Evolutionary conservation across 2,113 vertebrate genomes (phyloP), one percentile per base, ranked within the genome.

Genomic region (Eptesicus fuscus): DNA sequence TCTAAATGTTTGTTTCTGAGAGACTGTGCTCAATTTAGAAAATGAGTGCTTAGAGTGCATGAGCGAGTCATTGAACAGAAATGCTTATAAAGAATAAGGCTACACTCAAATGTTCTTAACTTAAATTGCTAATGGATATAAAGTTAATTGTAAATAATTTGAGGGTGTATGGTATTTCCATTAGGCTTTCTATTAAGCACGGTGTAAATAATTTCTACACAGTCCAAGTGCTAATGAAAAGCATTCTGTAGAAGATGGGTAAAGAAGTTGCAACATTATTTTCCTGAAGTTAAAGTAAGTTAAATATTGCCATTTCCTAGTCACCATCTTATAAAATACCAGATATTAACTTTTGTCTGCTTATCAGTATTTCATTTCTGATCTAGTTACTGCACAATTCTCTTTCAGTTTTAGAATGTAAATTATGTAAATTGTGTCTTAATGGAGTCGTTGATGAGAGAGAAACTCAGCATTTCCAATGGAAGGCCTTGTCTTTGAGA

Each of bases 1-100:
- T 97, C 95, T 90, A 97, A 96, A 97, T 91, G 89, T 88, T 96
- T 96, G 79, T 2, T 96, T 97, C 96, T 87, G 90, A 97, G 40
- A 91, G 93, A 94, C 90, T 96, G 25, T 95, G 88, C 88, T 97
- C 82, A 78, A 51, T 93, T 91, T 95, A 96, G 96, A 90, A 98
- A 95, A 85, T 95, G 96, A 97, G 83, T 97, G 90, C 93, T 88
- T 94, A 56, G 63, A 94, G 95, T 93, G 74, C 96, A 86, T 84
- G 53, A 88, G 77, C 40, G 47, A 96, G 83, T 96, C 94, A 88
- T 16, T 90, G 73, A 91, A 92, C 95, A 96, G 59, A 97, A 97
- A 97, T 86, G 92, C 42, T 87, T 90, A 74, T 56, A 92, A 65
- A 95, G 83, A 84, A 93, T 65, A 89, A 91, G 88, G 94, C 8